Evolutionary conservation across 1,140 invertebrate genomes (phyloP), one percentile per base, ranked within the genome.

Genomic region (Metopolophium dirhodum): DNA sequence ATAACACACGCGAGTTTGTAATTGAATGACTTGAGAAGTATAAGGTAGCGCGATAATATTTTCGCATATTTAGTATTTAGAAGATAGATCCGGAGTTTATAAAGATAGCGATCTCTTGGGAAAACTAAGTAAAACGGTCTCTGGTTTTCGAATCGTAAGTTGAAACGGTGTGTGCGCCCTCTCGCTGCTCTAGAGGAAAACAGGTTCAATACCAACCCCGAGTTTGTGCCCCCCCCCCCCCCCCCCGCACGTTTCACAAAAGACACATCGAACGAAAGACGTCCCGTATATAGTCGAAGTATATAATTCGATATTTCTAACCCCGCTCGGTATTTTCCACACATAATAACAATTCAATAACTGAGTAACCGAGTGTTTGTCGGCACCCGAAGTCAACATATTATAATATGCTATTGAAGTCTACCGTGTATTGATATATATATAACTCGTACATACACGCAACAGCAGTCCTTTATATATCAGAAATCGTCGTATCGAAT

Each of bases 1-100:
- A 49, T 20, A 49, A 92, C 91, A 85, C 49, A 86, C 82, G 41
- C n/a, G 49, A 86, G 91, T 45, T 45, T 82, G 45, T 93, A 93
- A 93, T 93, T 93, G 91, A 93, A 93, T 23, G 91, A 93, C 91
- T 93, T 54, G 91, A 82, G 91, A 93, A 93, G 82, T 86, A 41
- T 41, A 54, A 85, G 77, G 82, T 93, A 83, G 49, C 77, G 30
- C 37, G 45, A 35, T 91, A 49, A 83, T 83, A 49, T 83, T 83
- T 91, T 83, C 68, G 90, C 90, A 37, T 82, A 91, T 89, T 77
- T 37, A 87, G 30, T 49, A 18, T 54, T 11, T n/a, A 35, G n/a
- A 85, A 92, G 68, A 49, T 37, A 37, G 82, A 86, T 57, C 82
- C 49, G 82, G 82, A 54, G 49, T 54, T 92, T 30, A 61, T 18